These are phyloP conservation scores for Grammomys surdaster DNA, from an alignment of 2,113 vertebrate species.

Conservation along the genomic window DNA sequence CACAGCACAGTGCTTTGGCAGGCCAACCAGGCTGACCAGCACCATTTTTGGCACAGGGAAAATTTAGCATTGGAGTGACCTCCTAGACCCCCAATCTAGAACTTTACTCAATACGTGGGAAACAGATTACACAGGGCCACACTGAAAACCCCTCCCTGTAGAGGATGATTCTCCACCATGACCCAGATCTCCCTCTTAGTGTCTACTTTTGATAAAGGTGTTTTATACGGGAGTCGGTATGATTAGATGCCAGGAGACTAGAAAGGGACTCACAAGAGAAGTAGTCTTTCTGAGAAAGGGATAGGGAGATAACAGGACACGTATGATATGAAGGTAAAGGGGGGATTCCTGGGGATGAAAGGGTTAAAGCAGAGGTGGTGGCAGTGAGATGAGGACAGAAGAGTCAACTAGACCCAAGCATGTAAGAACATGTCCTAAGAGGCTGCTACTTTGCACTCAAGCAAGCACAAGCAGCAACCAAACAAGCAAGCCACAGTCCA, in stretches of 20 bases:
- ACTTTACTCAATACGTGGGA: fast-evolving
- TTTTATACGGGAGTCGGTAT: neutral
- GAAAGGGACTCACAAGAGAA: neutral
- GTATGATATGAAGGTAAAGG: neutral
- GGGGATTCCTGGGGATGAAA: neutral
- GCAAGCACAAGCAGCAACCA: neutral
- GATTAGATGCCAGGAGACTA: neutral
- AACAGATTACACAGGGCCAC: fast-evolving
- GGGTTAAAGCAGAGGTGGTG: neutral
- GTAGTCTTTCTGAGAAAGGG: neutral
- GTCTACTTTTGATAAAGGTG: neutral
- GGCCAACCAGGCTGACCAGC: neutral
- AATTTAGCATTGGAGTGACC: neutral
- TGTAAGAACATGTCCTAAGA: neutral
- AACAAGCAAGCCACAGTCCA: neutral
- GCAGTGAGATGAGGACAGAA: neutral
- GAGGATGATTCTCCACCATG: neutral
- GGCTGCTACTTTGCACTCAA: neutral
- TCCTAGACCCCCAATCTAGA: neutral
- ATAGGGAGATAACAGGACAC: neutral
- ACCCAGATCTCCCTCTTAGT: too few relatives aligned
- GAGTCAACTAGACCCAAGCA: neutral
- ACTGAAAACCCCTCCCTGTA: neutral
- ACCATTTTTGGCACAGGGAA: neutral
- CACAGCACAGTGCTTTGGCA: neutral